Percentiles rank a stretch among this genome's conserved stretches.
These are phyloP conservation scores for Bettongia penicillata DNA, from an alignment of 2,113 vertebrate species.

Conservation along the genomic window DNA sequence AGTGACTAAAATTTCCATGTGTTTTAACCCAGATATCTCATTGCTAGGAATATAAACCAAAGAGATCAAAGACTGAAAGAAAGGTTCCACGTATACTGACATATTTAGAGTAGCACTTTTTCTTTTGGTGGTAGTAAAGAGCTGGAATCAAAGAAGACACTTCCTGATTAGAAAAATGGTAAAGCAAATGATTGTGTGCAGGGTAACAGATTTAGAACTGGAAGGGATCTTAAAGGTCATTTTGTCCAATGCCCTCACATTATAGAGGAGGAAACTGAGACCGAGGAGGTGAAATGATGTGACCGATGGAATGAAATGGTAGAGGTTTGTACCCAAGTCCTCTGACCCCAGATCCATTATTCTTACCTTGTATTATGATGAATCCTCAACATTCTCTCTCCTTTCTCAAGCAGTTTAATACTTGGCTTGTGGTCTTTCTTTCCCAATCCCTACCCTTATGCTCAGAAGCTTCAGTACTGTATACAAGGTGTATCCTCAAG, in stretches of 20 bases:
- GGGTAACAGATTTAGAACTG: neutral
- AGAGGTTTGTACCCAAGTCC: neutral
- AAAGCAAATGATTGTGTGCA: neutral
- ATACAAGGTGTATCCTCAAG: neutral
- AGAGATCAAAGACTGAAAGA: neutral
- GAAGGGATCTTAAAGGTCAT: neutral
- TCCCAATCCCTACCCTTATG: neutral
- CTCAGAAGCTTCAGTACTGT: neutral
- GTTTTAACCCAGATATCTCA: neutral
- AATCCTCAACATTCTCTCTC: neutral
- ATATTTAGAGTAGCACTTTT: neutral
- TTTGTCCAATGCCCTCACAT: neutral
- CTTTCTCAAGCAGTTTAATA: neutral
- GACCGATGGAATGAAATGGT: neutral
- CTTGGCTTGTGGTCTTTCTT: neutral
- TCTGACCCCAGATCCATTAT: neutral
- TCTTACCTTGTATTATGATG: neutral
- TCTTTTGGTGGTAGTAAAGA: neutral
- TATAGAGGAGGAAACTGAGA: neutral
- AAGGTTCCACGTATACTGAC: neutral
- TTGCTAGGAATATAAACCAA: neutral
- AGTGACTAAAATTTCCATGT: neutral
- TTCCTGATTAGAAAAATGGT: neutral
- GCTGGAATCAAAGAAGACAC: neutral
- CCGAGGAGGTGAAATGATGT: neutral